These are phyloP conservation scores for Popillia japonica DNA, from an alignment of 1,140 invertebrate species.

Conservation along the genomic window DNA sequence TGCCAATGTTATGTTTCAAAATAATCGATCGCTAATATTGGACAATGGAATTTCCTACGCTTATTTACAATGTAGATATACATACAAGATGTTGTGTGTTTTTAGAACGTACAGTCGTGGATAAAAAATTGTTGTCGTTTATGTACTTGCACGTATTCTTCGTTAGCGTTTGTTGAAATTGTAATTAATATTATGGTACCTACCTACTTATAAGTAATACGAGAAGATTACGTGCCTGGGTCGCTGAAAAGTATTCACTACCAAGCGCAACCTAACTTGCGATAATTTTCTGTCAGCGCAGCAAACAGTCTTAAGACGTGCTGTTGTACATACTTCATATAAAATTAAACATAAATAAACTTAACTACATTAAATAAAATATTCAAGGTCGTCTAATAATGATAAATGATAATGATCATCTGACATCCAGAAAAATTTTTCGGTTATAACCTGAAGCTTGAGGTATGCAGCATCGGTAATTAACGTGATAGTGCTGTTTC, in stretches of 20 bases:
- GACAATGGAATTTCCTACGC: background rate
- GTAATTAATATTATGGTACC: background rate
- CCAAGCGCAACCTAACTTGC: background rate
- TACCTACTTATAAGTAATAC: background rate
- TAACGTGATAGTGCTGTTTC: background rate
- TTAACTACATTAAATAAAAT: too few relatives aligned
- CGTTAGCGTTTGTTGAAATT: background rate
- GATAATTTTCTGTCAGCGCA: background rate
- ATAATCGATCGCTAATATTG: background rate
- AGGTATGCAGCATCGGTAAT: background rate
- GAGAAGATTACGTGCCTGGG: background rate
- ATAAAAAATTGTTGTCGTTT: background rate
- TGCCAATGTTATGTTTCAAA: slow-evolving; percentile 10
- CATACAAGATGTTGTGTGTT: too few relatives aligned
- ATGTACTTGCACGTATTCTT: background rate
- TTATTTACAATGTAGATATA: background rate
- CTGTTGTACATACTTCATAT: too few relatives aligned
- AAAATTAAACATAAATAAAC: too few relatives aligned
- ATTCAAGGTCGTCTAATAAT: too few relatives aligned
- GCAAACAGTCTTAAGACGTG: background rate
- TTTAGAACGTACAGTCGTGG: too few relatives aligned
- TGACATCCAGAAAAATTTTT: too few relatives aligned
- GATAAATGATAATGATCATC: too few relatives aligned
- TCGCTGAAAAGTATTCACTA: background rate
- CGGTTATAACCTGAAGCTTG: background rate